These are phyloP conservation scores for Scaptomyza hsui DNA, from an alignment of 1,140 invertebrate species.

Conservation along the genomic window DNA sequence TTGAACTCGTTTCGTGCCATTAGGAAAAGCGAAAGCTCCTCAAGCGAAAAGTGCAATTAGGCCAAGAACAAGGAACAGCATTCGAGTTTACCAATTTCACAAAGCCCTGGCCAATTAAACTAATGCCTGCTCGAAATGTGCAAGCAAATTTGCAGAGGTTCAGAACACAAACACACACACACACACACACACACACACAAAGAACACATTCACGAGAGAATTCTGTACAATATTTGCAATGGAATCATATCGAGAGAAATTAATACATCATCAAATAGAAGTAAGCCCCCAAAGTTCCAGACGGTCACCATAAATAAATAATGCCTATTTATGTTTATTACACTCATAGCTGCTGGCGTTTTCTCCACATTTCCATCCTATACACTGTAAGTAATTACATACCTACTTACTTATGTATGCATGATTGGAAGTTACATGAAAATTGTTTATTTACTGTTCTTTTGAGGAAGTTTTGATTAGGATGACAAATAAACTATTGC, in stretches of 20 bases:
- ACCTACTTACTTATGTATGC: too few relatives aligned
- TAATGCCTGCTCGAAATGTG: conserved; percentile 47
- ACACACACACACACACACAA: not conserved
- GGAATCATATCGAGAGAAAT: conserved; percentile 54
- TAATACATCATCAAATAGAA: conserved; percentile 61
- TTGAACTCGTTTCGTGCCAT: conserved; percentile 76
- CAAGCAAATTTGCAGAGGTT: conserved; percentile 47
- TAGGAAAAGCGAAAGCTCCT: conserved; percentile 53
- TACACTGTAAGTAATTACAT: conserved; percentile 12
- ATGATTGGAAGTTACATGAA: too few relatives aligned
- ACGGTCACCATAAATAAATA: conserved; percentile 71
- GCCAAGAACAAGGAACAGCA: conserved; percentile 28
- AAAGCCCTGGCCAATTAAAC: conserved; percentile 53
- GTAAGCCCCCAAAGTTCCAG: conserved; percentile 49
- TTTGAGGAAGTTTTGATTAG: too few relatives aligned
- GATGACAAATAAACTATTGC: too few relatives aligned
- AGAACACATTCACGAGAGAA: not conserved
- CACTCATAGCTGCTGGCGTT: conserved; percentile 40
- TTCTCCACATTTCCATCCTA: not conserved
- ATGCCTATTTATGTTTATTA: conserved; percentile 81
- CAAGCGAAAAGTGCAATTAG: conserved; percentile 76
- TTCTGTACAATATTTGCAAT: conserved; percentile 28
- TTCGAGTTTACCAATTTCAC: conserved; percentile 53
- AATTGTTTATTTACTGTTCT: too few relatives aligned
- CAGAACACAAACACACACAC: not conserved